Conservation (phyloP, 2,797 vertebrate species). For the Lithobates sylvaticus region DNA sequence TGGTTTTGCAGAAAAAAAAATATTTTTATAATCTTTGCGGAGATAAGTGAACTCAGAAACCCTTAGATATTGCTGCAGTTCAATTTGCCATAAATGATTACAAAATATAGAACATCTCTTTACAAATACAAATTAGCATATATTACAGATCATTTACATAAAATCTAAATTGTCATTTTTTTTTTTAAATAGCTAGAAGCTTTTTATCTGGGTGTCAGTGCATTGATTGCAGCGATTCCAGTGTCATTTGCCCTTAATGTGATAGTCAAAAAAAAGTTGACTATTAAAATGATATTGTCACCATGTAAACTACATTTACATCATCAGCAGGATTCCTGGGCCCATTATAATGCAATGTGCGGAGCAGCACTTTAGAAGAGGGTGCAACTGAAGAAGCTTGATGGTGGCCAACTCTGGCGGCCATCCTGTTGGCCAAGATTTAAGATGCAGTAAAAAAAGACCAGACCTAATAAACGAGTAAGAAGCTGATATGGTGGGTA, state of each 20-base stretch:
- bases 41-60: conserved; percentile 86
- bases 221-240: conserved; percentile 86
- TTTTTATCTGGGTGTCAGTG: conserved; percentile 91
- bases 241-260: conserved; percentile 82
- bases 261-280: conserved; percentile 77
- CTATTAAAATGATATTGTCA: conserved; percentile 78
- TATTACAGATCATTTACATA: conserved; percentile 97
- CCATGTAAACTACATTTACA: conserved; percentile 84
- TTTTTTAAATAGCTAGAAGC: conserved; percentile 85
- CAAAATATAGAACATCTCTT: conserved; percentile 99
- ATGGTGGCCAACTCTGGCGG: neutral
- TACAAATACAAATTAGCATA: conserved; percentile 94
- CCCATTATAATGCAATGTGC: conserved; percentile 63
- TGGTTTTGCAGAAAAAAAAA: conserved; percentile 88
- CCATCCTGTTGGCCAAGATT: conserved; percentile 4
- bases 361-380: conserved; percentile 9
- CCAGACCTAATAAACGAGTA: conserved; percentile 64
- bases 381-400: neutral
- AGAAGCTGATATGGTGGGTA: conserved; percentile 88
- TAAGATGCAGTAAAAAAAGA: neutral
- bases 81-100: conserved; percentile 93
- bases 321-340: conserved; percentile 66
- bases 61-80: conserved; percentile 96
- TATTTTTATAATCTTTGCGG: conserved; percentile 75
- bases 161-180: conserved; percentile 82